These are phyloP conservation scores for Standfussiana lucernea DNA, from an alignment of 2,888 invertebrate species.

Conservation along the genomic window DNA sequence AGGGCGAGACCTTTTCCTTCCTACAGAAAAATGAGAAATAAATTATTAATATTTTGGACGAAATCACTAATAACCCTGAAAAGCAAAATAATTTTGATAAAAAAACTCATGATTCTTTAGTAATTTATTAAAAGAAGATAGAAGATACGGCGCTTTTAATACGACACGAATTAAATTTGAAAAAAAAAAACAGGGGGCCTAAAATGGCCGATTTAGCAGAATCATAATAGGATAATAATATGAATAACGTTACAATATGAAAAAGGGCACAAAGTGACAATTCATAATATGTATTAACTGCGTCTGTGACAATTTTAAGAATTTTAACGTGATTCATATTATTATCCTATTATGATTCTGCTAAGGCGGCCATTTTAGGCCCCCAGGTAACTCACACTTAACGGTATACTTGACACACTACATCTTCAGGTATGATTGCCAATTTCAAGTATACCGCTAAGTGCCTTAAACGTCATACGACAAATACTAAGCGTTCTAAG, in stretches of 20 bases:
- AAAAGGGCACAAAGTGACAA: too few relatives aligned
- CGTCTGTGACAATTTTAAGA: too few relatives aligned
- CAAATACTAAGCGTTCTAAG: conserved; percentile 22
- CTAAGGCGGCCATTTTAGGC: too few relatives aligned
- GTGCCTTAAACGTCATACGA: neutral
- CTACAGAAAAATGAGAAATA: conserved; percentile 81
- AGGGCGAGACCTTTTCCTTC: conserved; percentile 93
- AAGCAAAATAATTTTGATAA: conserved; percentile 17
- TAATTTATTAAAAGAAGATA: conserved; percentile 37
- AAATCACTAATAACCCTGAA: neutral
- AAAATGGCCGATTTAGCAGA: too few relatives aligned
- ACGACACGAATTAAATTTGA: conserved; percentile 23
- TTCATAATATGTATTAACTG: too few relatives aligned
- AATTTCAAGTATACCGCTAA: conserved; percentile 30
- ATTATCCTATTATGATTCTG: too few relatives aligned
- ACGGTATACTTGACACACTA: conserved; percentile 11
- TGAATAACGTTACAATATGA: too few relatives aligned
- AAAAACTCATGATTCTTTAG: conserved; percentile 33
- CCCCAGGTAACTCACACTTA: conserved; percentile 8
- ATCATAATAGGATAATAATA: too few relatives aligned
- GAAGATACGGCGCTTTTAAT: conserved; percentile 14
- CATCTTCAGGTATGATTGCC: neutral
- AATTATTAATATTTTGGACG: neutral
- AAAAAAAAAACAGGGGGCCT: too few relatives aligned
- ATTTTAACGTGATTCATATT: too few relatives aligned